Base-by-base conservation (phyloP, 2,888 invertebrate genomes). In the Zhuqinia jingwanae region DNA sequence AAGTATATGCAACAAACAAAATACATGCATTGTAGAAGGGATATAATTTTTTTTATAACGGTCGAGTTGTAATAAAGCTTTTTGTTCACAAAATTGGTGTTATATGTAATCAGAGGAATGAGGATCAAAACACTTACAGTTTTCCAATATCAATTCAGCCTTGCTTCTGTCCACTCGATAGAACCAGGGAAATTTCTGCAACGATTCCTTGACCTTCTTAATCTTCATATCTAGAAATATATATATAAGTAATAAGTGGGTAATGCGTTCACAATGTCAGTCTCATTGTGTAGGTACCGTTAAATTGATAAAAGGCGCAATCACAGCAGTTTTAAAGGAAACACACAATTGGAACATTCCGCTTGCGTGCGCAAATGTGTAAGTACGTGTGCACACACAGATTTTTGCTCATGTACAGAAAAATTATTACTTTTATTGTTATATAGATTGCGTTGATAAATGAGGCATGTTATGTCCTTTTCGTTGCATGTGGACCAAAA, bases 151-250 rank as follows among this genome's bases (percentile, higher is more conserved):
- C 50, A 91, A 83, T 78, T 91, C 91, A 17, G 91, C 91, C 79
- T 89, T 90, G 75, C 83, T 89, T 76, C 91, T 83, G 79, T 91
- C 91, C 22, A 90, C 90, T n/a, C 89, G 85, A 84, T 90, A 91
- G 85, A 91, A 91, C 91, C 91, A 91, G 8, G 91, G 91, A 73
- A 88, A 90, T 80, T 90, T 90, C 73, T 90, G 89, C 11, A 91
- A 56, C 2, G 90, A 88, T 0, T 91, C 91, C 82, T 89, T 90
- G 63, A 90, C 89, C 86, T 90, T 90, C 88, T 91, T 90, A 60
- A 91, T 88, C 79, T 89, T 85, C 22, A 80, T 45, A 20, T 87
- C 90, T 90, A 13, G 11, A 73, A 1, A 56, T n/a, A 30, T 27
- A 13, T 30, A 75, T 3, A 70, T 15, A 47, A 75, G n/a, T 53